Conservation (phyloP, 1,140 invertebrate genomes). For the Sycophaga agraensis region DNA sequence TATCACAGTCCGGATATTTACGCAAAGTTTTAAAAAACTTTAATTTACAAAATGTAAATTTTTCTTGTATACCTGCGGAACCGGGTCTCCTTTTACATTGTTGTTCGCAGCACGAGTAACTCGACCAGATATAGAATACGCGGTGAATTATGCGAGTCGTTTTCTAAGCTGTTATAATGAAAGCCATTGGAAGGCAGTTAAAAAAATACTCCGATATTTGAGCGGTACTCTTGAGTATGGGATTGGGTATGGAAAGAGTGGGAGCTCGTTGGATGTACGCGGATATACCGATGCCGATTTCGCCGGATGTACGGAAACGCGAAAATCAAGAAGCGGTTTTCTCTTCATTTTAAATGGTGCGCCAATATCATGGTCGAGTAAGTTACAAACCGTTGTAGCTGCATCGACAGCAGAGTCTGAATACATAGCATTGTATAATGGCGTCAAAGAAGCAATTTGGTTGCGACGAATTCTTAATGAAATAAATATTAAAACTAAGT, state of each 20-base stretch:
- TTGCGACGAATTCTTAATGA: too few species aligned
- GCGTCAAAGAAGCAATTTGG: too few species aligned
- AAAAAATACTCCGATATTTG: neutral
- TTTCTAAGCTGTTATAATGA: slow-evolving; percentile 33
- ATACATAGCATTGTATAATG: slow-evolving; percentile 16
- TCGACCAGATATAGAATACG: slow-evolving; percentile 51
- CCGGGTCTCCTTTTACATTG: too few species aligned
- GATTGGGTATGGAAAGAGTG: neutral
- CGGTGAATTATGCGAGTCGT: slow-evolving; percentile 34
- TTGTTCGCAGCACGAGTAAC: too few species aligned
- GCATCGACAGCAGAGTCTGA: slow-evolving; percentile 29
- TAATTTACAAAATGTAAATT: too few species aligned
- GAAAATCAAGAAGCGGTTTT: neutral
- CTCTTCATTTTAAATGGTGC: neutral
- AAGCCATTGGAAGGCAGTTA: neutral
- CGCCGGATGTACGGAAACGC: neutral
- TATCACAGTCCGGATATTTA: too few species aligned
- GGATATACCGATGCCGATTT: slow-evolving; percentile 1
- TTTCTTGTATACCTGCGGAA: too few species aligned
- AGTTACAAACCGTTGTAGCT: slow-evolving; percentile 5
- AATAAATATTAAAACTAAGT: too few species aligned
- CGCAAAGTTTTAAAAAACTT: too few species aligned
- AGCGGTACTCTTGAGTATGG: neutral
- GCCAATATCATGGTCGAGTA: neutral
- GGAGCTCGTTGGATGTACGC: neutral